Evolutionary conservation across 2,797 vertebrate species (phyloP), one percentile per base, ranked within the genome.

Genomic region (Periparus ater): DNA sequence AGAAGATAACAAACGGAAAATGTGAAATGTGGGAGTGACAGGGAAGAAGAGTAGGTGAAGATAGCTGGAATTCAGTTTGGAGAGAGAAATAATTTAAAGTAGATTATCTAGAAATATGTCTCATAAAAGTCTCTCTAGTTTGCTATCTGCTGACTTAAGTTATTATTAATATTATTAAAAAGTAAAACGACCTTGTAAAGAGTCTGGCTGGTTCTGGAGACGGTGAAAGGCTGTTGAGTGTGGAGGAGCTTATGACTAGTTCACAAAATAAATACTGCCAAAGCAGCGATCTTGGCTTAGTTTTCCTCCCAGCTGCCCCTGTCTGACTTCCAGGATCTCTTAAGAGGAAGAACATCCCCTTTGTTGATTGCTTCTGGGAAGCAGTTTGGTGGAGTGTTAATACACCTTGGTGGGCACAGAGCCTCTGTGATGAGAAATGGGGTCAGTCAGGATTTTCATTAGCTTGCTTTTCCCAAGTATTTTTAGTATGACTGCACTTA

Each of bases 81-180:
- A 88, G 66, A 74, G 73, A 94, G 44, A 89, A 88, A 34, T 86
- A 70, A 92, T 91, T 82, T 85, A 61, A 88, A 94, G 66, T 66
- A 81, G 50, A 86, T 95, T 73, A 88, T 94, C 78, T 63, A 84
- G 76, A 88, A 95, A 83, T 71, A 47, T 50, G 73, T 89, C 63
- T 96, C 60, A 90, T 86, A 47, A 74, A 89, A 93, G 65, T 72
- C 68, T 96, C 94, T 96, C 67, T 85, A 63, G 88, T 72, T 94
- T 95, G 89, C 85, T 80, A 87, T 87, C 72, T 95, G 84, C 86
- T 82, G 92, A 91, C 77, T 96, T 27, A 34, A 85, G 93, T 62
- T 68, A 53, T 55, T 81, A 61, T 70, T 68, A 42, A 23, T 60
- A 11, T 45, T 88, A 57, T 66, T 73, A 48, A 47, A 86, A 89